Conservation (phyloP, 2,888 invertebrate species). For the Serripes groenlandicus region DNA sequence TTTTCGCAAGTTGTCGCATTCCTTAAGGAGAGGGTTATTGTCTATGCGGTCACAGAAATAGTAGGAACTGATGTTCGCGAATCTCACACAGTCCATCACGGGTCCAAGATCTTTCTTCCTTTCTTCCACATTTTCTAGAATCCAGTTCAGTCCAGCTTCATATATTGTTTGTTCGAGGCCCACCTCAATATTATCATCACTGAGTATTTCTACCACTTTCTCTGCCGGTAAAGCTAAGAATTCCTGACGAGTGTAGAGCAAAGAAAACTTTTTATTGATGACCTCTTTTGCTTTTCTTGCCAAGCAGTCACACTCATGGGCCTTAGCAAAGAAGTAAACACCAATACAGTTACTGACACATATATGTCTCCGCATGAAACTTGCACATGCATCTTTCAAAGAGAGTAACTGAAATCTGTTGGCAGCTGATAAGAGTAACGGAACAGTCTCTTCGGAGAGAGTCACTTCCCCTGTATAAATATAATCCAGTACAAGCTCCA, state of each 20-base stretch:
- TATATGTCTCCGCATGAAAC: slow-evolving; percentile 85
- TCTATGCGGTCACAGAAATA: slow-evolving; percentile 85
- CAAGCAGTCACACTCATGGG: slow-evolving; percentile 82
- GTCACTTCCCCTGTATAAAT: slow-evolving; percentile 84
- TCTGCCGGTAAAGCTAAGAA: slow-evolving; percentile 83
- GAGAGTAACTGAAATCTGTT: slow-evolving; percentile 84
- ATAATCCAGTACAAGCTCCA: slow-evolving; percentile 83
- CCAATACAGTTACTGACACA: slow-evolving; percentile 84
- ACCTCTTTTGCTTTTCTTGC: slow-evolving; percentile 80
- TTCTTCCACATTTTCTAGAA: slow-evolving; percentile 71
- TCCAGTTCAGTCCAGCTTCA: slow-evolving; percentile 84
- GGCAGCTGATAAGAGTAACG: slow-evolving; percentile 84
- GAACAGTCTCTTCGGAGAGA: slow-evolving; percentile 83
- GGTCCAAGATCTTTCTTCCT: slow-evolving; percentile 70
- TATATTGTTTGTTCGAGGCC: slow-evolving; percentile 82
- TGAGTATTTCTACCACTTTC: slow-evolving; percentile 83
- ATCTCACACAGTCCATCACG: slow-evolving; percentile 83
- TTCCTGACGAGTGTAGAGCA: slow-evolving; percentile 81
- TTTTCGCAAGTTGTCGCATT: slow-evolving; percentile 69
- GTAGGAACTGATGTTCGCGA: slow-evolving; percentile 85
- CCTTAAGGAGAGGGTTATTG: slow-evolving; percentile 72
- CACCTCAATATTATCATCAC: slow-evolving; percentile 83
- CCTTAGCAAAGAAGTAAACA: slow-evolving; percentile 85
- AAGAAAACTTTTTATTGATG: slow-evolving; percentile 79
- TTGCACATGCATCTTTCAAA: slow-evolving; percentile 83